Percentiles rank a stretch among this genome's conserved stretches.
phyloP scores from a whole-genome alignment of 2,113 vertebrate genomes.

The Charina bottae region DNA sequence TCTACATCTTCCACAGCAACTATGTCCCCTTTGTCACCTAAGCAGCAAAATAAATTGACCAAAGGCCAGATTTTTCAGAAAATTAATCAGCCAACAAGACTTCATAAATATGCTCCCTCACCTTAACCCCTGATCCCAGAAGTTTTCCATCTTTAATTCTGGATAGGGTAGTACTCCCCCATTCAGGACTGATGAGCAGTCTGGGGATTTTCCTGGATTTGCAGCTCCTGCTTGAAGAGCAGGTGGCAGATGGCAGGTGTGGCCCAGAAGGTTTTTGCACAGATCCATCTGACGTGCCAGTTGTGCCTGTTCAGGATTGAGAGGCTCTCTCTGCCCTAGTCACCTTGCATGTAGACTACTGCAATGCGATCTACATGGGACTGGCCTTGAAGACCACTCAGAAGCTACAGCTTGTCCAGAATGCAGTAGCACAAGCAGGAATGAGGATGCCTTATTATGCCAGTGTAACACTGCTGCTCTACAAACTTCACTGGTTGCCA shows the following conservation, averaged over 20 bases:
- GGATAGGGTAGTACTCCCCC: not conserved
- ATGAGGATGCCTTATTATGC: too few relatives aligned
- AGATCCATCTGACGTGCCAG: not conserved
- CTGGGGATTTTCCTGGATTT: not conserved
- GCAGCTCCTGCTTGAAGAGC: not conserved
- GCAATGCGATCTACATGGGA: too few relatives aligned
- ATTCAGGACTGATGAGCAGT: not conserved
- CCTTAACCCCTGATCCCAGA: too few relatives aligned
- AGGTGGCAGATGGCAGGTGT: not conserved
- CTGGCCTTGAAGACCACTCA: too few relatives aligned
- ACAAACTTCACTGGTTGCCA: not conserved
- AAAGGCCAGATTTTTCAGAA: not conserved
- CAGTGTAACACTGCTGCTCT: not conserved
- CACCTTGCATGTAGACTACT: too few relatives aligned
- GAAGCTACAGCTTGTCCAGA: too few relatives aligned
- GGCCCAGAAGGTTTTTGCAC: not conserved
- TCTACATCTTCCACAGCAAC: constrained; percentile 16
- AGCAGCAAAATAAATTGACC: not conserved
- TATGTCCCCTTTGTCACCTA: constrained; percentile 19
- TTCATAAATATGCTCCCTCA: not conserved
- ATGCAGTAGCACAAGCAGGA: too few relatives aligned
- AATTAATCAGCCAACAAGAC: not conserved
- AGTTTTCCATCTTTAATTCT: not conserved
- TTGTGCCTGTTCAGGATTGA: not conserved
- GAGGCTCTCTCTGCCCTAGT: not conserved